Percentiles rank a stretch among this genome's conserved stretches.
These are phyloP conservation scores for Dromas ardeola DNA, from an alignment of 2,113 vertebrate species.

Conservation along the genomic window DNA sequence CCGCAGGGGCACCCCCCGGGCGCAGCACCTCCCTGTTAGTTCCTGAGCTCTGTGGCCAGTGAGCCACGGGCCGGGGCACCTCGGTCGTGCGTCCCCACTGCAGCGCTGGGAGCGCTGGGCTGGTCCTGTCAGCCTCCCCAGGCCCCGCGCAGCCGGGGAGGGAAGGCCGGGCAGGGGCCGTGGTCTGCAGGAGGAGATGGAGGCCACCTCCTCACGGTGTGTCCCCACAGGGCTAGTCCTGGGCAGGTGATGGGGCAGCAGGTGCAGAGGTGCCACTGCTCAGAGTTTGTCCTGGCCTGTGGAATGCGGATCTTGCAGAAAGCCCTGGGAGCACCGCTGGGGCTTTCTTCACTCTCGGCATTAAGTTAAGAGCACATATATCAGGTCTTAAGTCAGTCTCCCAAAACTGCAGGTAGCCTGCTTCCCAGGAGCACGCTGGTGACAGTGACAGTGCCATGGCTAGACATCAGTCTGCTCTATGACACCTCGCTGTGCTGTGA, in stretches of 20 bases:
- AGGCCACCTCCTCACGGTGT: not conserved
- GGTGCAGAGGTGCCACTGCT: not conserved
- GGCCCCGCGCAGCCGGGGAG: rapidly evolving
- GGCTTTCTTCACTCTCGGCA: not conserved
- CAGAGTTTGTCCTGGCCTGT: not conserved
- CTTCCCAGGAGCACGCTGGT: not conserved
- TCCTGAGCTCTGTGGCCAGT: rapidly evolving
- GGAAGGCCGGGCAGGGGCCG: not conserved
- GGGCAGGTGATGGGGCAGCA: not conserved
- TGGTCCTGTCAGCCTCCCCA: not conserved
- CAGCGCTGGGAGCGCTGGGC: not conserved
- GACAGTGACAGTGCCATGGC: not conserved
- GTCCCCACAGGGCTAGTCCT: no score
- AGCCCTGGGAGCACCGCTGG: not conserved
- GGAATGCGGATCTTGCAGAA: not conserved
- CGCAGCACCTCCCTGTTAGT: not conserved
- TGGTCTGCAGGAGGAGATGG: not conserved
- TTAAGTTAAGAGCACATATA: not conserved
- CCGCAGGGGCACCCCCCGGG: not conserved
- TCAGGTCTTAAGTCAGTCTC: no score
- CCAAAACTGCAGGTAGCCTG: not conserved
- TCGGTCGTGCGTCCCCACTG: not conserved
- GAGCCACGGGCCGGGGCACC: no score
- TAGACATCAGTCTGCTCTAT: not conserved
- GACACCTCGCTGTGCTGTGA: not conserved